Evolutionary conservation across 2,113 vertebrate species (phyloP).

Genomic region (Ictalurus punctatus): DNA sequence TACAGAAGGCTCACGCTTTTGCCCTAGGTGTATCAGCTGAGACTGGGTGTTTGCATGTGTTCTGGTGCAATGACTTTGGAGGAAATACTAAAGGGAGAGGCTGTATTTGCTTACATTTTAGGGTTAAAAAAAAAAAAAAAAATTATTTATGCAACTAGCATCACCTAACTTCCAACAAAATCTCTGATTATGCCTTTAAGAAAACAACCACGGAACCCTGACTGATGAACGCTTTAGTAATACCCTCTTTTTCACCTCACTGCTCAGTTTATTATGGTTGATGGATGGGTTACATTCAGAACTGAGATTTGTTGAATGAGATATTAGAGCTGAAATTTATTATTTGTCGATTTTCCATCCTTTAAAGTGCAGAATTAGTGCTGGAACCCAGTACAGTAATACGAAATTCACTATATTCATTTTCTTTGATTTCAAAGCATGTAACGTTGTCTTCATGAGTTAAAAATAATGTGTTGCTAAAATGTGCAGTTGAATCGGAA

Average conservation of each 20-base stretch:
- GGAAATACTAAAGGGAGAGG: background rate
- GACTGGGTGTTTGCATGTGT: background rate
- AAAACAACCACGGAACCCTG: background rate
- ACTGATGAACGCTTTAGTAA: background rate
- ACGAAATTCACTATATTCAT: background rate
- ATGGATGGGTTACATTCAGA: background rate
- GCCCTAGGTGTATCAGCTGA: background rate
- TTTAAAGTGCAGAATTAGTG: constrained; percentile 35
- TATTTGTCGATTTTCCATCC: background rate
- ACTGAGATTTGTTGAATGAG: background rate
- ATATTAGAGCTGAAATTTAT: background rate
- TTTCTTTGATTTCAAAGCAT: background rate
- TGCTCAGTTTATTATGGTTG: background rate
- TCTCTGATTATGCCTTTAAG: background rate
- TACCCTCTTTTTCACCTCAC: background rate
- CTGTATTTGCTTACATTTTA: background rate
- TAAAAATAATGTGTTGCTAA: background rate
- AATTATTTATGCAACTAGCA: background rate
- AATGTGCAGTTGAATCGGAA: background rate
- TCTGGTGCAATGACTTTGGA: background rate
- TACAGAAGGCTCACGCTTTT: background rate
- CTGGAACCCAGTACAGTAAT: background rate
- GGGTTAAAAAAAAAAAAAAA: no score
- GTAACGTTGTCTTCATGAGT: background rate
- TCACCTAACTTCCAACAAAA: background rate